Evolutionary conservation across 2,888 invertebrate species (phyloP), one percentile per base, ranked within the genome.

Genomic region (Dromius quadrimaculatus): DNA sequence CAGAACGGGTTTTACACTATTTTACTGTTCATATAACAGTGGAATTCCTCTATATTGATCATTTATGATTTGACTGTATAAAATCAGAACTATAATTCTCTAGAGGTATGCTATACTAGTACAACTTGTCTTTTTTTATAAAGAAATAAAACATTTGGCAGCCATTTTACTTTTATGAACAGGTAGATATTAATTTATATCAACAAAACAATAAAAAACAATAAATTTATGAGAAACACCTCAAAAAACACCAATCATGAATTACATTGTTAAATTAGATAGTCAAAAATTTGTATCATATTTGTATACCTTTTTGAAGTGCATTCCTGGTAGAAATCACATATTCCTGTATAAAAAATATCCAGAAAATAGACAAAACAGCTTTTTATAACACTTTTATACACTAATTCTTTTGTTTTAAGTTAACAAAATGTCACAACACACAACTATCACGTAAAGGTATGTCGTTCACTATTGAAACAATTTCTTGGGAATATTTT

Each of bases 161-260:
- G 65, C 65, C 65, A 65, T 65, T 65, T 65, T 65, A 47, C 34
- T 65, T 65, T 65, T 65, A 45, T 47, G 65, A 65, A 65, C 65
- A 65, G 65, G 65, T 65, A 65, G 50, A 65, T 47, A 47, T 50
- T 65, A 65, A 36, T 65, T 65, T 65, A 65, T 50, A 50, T 47
- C 3, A 2, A 11, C 47, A 65, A 65, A 23, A 36, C 19, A 5
- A 13, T 6, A 41, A 45, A 23, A 4, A 32, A 28, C 17, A 45
- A 45, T 11, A 9, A 45, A 50, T 1, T 23, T 22, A 15, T 9
- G 5, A 17, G 3, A n/a, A 20, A 22, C 19, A 22, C 3, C 20
- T 11, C 4, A 20, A 22, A 8, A 22, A 50, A 54, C 9, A 4
- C 15, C 9, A 28, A 17, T 54, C 11, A n/a, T 23, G 9, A 47